phyloP scores from a whole-genome alignment of 2,113 vertebrate species.

The Pomatorhinus ruficollis region DNA sequence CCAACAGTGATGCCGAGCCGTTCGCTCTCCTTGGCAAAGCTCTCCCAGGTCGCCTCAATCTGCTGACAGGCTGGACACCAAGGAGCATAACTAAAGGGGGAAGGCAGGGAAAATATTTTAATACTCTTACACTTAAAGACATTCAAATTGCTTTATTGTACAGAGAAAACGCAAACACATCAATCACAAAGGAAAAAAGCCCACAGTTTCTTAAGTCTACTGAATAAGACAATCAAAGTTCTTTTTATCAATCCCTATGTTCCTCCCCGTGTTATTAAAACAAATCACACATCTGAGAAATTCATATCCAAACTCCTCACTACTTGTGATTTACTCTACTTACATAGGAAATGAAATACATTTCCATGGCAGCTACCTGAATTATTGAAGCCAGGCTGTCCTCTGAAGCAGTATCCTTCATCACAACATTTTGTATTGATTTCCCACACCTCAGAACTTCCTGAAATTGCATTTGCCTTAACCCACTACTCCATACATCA shows the following conservation, averaged over 20 bases:
- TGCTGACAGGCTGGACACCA: constrained; percentile 89
- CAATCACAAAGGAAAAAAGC: background rate
- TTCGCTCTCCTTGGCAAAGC: constrained; percentile 75
- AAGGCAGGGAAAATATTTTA: background rate
- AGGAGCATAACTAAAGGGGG: constrained; percentile 80
- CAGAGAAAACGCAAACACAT: background rate
- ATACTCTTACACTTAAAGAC: background rate
- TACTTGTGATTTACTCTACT: background rate
- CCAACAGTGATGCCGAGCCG: constrained; percentile 78
- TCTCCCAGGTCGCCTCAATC: constrained; percentile 84
- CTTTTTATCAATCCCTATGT: background rate
- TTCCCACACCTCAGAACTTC: background rate
- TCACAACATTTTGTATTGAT: background rate
- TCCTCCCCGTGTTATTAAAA: background rate
- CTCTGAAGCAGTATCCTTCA: background rate
- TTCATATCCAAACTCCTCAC: background rate
- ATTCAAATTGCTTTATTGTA: background rate
- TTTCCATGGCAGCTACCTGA: background rate
- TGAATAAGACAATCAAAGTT: background rate
- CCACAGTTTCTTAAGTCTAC: background rate
- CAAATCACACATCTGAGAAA: background rate
- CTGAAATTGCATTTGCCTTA: background rate
- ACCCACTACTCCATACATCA: background rate
- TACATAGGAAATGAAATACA: background rate
- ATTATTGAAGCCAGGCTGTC: background rate